Evolutionary conservation across 2,113 vertebrate genomes (phyloP), one percentile per base, ranked within the genome.

Genomic region (Anser cygnoides): DNA sequence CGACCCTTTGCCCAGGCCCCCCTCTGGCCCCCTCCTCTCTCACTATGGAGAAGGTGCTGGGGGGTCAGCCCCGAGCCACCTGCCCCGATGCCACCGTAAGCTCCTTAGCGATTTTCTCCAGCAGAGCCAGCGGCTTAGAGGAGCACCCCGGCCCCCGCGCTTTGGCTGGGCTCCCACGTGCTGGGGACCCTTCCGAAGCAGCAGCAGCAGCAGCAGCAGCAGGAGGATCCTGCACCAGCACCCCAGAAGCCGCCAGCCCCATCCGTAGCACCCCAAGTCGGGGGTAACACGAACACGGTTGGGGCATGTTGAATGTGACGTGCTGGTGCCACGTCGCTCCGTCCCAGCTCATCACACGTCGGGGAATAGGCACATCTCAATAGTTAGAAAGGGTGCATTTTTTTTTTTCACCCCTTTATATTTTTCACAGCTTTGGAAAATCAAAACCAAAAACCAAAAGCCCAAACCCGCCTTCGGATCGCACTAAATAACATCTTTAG

Each of bases 61-160:
- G 5, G 67, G 94, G 90, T 93, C 95, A 96, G 39, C 75, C 71
- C 82, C 18, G 4, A 91, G 82, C 89, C 91, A 76, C 23, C 28
- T 79, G 84, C 50, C 1, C 76, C 41, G 39, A 75, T 91, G 89
- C 84, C 31, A 0, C 1, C 20, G 16, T 95, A 96, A 97, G 93
- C 95, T 15, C 70, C 92, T 97, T 95, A 96, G 78, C 19, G 63
- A 71, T 96, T 96, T 90, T 87, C 91, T 49, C 82, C 18, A 9
- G 71, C 88, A 91, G 31, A 66, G 49, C 81, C 57, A 62, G 73
- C 63, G 91, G 92, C 90, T 96, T 95, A 96, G 77, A 84, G 95
- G 75, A 67, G 93, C 54, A 19, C 7, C 65, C 33, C 49, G 13
- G 76, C 80, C 67, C 74, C 84, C 14, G 1, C 1, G 3, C 77